Evolutionary conservation across 2,888 invertebrate genomes (phyloP).

Genomic region (Galeopsomyia nigrocyanea): DNA sequence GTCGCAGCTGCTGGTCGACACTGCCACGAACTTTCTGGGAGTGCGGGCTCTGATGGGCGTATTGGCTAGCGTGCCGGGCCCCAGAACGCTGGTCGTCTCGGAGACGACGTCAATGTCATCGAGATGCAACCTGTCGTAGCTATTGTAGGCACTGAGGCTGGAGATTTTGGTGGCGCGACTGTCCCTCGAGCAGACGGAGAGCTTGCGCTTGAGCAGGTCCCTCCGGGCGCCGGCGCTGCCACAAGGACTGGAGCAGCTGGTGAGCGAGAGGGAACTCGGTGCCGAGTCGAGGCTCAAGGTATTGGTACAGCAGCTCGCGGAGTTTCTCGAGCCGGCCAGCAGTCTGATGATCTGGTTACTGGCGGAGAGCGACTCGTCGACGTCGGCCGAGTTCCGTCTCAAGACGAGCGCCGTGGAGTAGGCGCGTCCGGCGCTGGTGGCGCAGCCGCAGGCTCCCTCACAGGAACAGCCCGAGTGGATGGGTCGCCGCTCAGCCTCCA

Average conservation of each 20-base stretch:
- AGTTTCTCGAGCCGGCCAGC: constrained; percentile 43
- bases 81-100: constrained; percentile 53
- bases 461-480: constrained; percentile 53
- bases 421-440: constrained; percentile 10
- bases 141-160: constrained; percentile 53
- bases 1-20: constrained; percentile 52
- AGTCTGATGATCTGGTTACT: constrained; percentile 48
- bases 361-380: constrained; percentile 33
- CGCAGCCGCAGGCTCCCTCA: constrained; percentile 64
- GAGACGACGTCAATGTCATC: constrained; percentile 59
- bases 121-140: constrained; percentile 56
- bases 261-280: constrained; percentile 45
- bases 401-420: neutral
- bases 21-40: constrained; percentile 5
- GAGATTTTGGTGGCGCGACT: constrained; percentile 54
- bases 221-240: constrained; percentile 43
- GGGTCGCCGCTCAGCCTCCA: neutral
- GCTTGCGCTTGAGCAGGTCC: constrained; percentile 43
- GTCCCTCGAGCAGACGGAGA: constrained; percentile 57
- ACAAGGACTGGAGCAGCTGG: constrained; percentile 53
- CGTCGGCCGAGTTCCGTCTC: constrained; percentile 25
- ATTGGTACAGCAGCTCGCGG: too few species aligned
- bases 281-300: constrained; percentile 1
- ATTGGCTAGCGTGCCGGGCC: constrained; percentile 27
- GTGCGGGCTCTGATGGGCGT: constrained; percentile 22